Base-by-base conservation (phyloP, 1,140 invertebrate genomes). In the Chrysomallon squamiferum region DNA sequence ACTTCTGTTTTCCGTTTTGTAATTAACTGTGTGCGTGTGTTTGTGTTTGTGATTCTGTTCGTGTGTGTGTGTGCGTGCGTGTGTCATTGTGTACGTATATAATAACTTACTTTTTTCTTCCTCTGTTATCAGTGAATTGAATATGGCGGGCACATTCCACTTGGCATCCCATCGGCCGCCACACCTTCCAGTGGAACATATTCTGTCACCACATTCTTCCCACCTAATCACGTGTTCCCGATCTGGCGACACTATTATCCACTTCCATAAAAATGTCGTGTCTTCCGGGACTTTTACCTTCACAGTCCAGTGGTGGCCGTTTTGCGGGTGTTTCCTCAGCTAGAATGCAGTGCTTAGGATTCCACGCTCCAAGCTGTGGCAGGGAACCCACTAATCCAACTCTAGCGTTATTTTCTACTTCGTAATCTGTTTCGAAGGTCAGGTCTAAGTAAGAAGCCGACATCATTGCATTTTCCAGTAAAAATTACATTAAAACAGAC, bases 361-460 rank as follows among this genome's bases (percentile, higher is more conserved):
- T 27, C 50, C 50, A 54, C 25, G 50, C 22, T 27, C 50, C 50
- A 4, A 54, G 25, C 50, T 29, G 18, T 20, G 13, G 50, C 5
- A 54, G n/a, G 7, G 50, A 54, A 4, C 50, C 50, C 3, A 20
- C 13, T 13, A 54, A 27, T 11, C 18, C 50, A 20, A 54, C 50
- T 27, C 25, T 6, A 30, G 3, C 50, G 25, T 13, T 22, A 22
- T 54, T 54, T 20, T 22, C 50, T 4, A 27, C 15, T 20, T 18
- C 50, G 29, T 54, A 54, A 54, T 54, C 50, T 15, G 50, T 54
- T 27, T 54, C 50, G 29, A 54, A 54, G 18, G 22, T n/a, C 50
- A 54, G 7, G 9, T 18, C 25, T 22, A 54, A 18, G 15, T 38
- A 38, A 38, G 35, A 38, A 7, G 35, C 5, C 35, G 6, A 5